Evolutionary conservation across 30 jellyfish, hydroid and myxozoan genomes (phyloP).

Genomic region (Chrysaora quinquecirrha): DNA sequence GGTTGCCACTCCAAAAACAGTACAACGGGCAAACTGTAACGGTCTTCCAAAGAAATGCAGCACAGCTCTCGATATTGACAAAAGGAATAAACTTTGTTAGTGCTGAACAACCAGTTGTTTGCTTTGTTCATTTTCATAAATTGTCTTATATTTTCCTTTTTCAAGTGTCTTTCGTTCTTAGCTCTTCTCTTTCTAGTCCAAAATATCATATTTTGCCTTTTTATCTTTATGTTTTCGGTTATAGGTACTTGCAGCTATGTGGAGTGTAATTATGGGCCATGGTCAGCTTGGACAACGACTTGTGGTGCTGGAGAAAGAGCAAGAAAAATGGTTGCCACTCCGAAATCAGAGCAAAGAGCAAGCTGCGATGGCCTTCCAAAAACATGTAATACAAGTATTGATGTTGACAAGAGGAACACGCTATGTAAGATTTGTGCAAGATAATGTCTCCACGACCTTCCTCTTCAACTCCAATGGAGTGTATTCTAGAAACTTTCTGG

Average conservation of each 20-base stretch:
- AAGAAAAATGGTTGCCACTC: slow-evolving; percentile 28
- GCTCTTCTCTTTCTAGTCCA: background rate
- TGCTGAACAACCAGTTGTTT: background rate
- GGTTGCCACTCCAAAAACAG: slow-evolving; percentile 37
- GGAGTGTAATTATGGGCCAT: slow-evolving; percentile 60
- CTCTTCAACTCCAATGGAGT: background rate
- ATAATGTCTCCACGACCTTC: background rate
- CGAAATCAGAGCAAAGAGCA: slow-evolving; percentile 41
- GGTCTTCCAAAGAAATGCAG: slow-evolving; percentile 63
- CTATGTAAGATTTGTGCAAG: slow-evolving; percentile 39
- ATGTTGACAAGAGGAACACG: slow-evolving; percentile 42
- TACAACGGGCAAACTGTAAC: slow-evolving; percentile 41
- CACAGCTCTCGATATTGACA: slow-evolving; percentile 23
- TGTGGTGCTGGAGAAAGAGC: slow-evolving; percentile 73
- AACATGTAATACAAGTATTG: slow-evolving; percentile 42
- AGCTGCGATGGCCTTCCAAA: slow-evolving; percentile 59
- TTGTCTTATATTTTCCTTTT: background rate
- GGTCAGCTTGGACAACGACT: slow-evolving; percentile 78
- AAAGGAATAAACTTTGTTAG: slow-evolving; percentile 60
- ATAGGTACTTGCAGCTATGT: slow-evolving; percentile 71
- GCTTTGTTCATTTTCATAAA: background rate
- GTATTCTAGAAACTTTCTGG: background rate
- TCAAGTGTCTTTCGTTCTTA: background rate
- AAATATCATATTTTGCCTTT: too few species aligned
- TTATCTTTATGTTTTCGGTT: too few species aligned